Percentiles rank a stretch among this genome's conserved stretches.
These are phyloP conservation scores for Neodon shergylaensis DNA, from an alignment of 2,113 vertebrate genomes.

Conservation along the genomic window DNA sequence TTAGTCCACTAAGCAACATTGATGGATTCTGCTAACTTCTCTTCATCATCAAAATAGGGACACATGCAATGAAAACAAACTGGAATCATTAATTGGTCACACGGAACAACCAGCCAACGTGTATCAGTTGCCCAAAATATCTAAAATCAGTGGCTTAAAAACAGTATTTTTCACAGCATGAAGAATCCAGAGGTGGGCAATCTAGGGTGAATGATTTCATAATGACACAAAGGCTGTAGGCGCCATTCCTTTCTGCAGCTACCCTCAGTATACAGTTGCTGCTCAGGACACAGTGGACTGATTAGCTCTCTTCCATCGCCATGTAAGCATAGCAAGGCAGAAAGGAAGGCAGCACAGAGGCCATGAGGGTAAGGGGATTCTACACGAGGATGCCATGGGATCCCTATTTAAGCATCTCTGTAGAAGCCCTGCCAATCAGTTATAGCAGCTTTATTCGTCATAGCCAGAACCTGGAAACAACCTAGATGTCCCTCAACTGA, in stretches of 20 bases:
- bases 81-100: neutral
- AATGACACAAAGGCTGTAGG: neutral
- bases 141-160: neutral
- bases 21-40: neutral
- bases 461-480: neutral
- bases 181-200: neutral
- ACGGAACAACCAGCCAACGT: conserved; percentile 3
- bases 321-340: neutral
- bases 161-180: neutral
- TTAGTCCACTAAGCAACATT: neutral
- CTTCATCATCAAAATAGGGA: neutral
- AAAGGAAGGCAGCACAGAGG: neutral
- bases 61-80: conserved; percentile 39
- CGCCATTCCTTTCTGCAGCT: neutral
- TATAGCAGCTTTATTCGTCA: neutral
- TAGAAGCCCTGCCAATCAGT: neutral
- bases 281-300: neutral
- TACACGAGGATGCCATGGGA: neutral
- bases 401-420: neutral
- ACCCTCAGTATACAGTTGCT: neutral
- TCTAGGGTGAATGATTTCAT: neutral
- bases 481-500: neutral
- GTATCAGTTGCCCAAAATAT: neutral
- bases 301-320: neutral
- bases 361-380: neutral